Evolutionary conservation across 1,140 invertebrate genomes (phyloP), one percentile per base, ranked within the genome.

Genomic region (Atta cephalotes): DNA sequence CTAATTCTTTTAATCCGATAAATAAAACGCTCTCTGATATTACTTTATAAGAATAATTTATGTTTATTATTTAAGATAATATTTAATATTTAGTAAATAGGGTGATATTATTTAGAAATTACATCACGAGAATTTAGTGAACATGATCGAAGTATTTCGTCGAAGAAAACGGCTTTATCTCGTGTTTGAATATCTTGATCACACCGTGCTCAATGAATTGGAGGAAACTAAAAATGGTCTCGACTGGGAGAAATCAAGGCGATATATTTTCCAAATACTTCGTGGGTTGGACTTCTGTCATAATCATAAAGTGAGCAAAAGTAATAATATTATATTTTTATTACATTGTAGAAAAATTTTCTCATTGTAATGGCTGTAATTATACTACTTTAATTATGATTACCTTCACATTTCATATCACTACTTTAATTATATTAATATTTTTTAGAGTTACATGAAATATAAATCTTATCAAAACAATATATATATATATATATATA

Each of bases 181-280:
- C 16, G 98, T 99, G 0, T 98, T 98, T 94, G 98, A 99, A 92
- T 98, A 97, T 95, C 95, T 98, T 88, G 98, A 98, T 93, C 97
- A 98, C 91, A 98, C 98, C 0, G 96, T 98, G 18, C 95, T 98
- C 35, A 97, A 98, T 91, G 97, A 98, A 95, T 94, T 99, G 88
- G 98, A 98, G 91, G 95, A 96, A 51, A 94, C 96, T 21, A 95
- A 95, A 10, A 96, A 96, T 35, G 97, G 97, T 2, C 95, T 99
- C 5, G 97, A 97, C 0, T 97, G 97, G 90, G 96, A 97, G 53
- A 96, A 96, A 3, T 96, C 97, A 35, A 96, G 97, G 80, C 97
- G 97, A 88, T 97, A 98, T 90, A 96, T 98, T 35, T 98, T 96
- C 94, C 98, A 99, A 96, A 96, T 98, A 18, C 94, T 98, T 4